phyloP scores from a whole-genome alignment of 2,797 vertebrate genomes.

The Remorina albescens region DNA sequence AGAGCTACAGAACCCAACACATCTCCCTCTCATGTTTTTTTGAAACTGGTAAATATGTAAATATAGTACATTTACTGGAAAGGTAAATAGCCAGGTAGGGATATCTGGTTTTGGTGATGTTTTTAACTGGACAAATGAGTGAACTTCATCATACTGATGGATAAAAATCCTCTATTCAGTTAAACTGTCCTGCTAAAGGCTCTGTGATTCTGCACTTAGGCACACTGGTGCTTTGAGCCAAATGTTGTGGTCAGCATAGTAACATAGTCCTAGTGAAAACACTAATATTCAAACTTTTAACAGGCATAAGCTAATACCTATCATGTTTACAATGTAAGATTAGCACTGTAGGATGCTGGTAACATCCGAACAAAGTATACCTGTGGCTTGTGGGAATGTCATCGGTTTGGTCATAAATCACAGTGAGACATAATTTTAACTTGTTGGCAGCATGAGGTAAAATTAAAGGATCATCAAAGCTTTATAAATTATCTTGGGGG shows the following conservation, averaged over 20 bases:
- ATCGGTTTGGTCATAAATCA: not conserved
- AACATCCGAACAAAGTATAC: not conserved
- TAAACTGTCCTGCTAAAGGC: not conserved
- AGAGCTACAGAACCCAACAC: not conserved
- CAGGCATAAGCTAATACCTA: not conserved
- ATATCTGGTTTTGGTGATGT: not conserved
- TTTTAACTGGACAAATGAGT: not conserved
- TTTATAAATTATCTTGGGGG: not conserved
- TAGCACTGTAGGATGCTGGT: slow-evolving; percentile 7
- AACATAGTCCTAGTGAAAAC: not conserved
- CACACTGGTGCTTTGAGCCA: slow-evolving; percentile 1
- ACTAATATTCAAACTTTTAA: not conserved
- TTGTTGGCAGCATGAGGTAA: not conserved
- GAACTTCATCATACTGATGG: not conserved
- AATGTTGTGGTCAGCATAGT: too few species aligned
- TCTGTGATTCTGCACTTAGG: not conserved
- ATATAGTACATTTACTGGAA: not conserved
- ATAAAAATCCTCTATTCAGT: not conserved
- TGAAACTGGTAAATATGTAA: too few species aligned
- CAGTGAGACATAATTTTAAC: not conserved
- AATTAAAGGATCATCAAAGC: not conserved
- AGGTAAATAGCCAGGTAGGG: not conserved
- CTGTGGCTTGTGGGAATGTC: not conserved
- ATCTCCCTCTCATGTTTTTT: not conserved
- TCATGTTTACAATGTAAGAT: not conserved